A percentile compares a stretch with the other conserved stretches of the same genome.
These are phyloP conservation scores for Congeria kusceri DNA, from an alignment of 2,888 invertebrate species.

Conservation along the genomic window DNA sequence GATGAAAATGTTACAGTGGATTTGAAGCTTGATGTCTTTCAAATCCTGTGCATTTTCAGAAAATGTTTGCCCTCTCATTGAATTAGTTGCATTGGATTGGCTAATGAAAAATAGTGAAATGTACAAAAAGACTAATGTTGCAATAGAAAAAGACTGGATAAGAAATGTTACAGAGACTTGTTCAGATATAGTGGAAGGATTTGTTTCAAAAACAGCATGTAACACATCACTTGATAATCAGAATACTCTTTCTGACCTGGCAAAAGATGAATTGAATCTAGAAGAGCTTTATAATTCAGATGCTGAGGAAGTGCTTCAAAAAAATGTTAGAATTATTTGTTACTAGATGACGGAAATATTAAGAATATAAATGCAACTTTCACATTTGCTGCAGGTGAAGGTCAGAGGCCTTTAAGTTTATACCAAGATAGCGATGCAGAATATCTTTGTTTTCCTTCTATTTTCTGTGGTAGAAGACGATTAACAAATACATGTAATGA, in stretches of 20 bases:
- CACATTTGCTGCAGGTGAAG: conserved; percentile 57
- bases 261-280: too few species aligned
- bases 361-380: conserved; percentile 23
- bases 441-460: conserved; percentile 31
- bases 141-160: too few species aligned
- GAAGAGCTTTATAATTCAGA: too few species aligned
- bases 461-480: conserved; percentile 44
- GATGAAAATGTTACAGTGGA: conserved; percentile 55
- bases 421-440: conserved; percentile 38
- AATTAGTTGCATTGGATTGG: conserved; percentile 55
- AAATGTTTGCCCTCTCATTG: conserved; percentile 53
- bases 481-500: conserved; percentile 28
- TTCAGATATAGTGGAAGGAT: too few species aligned
- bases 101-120: conserved; percentile 45
- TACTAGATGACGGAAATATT: conserved; percentile 36
- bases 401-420: conserved; percentile 42
- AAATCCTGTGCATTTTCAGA: conserved; percentile 52
- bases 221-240: too few species aligned
- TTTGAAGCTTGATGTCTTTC: conserved; percentile 49
- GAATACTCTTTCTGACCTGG: too few species aligned
- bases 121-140: conserved; percentile 24
- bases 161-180: too few species aligned
- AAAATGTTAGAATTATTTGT: conserved; percentile 47
- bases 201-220: too few species aligned
- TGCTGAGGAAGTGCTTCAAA: conserved; percentile 26